Base-by-base conservation (phyloP, 1,140 invertebrate species). In the Globodera rostochiensis region DNA sequence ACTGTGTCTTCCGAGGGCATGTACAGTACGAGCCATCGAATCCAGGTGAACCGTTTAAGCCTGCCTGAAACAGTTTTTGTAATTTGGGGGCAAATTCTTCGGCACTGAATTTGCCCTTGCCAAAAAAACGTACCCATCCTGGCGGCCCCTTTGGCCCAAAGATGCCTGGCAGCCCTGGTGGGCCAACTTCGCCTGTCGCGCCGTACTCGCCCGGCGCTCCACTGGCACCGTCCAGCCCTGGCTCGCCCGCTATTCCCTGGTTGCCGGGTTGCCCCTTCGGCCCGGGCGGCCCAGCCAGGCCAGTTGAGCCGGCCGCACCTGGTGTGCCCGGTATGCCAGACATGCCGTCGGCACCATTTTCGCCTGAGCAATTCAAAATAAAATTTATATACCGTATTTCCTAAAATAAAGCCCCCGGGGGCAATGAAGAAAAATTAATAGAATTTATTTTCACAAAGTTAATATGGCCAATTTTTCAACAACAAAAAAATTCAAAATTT, bases 11-110 rank as follows among this genome's bases (percentile, higher is more conserved):
- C 66, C 50, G 57, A 7, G 74, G 74, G n/a, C 74, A 76, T 64
- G 74, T 46, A 76, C 74, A 76, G 46, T 76, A 76, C 1, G 74
- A 46, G 66, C 57, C 74, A 47, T 76, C 74, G 19, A 45, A 46
- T 21, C 74, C 74, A 7, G 74, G 74, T 57, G 19, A 4, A 45
- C 74, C 74, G 8, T 47, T 76, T 46, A 64, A 36, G 50, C 74
- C 74, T 8, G n/a, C 15, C 74, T 76, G 6, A 64, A 64, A 64
- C 36, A 1, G 36, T 36, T 36, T 36, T 36, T 36, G 36, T 36
- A 36, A 36, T 36, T 36, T 36, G 36, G 36, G 1, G 36, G 36
- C 36, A 36, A 36, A 36, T 36, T 36, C 3, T 36, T 36, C 3
- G 36, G 1, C 36, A 36, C 36, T 36, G 36, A 36, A 36, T 36